phyloP scores from a whole-genome alignment of 2,888 invertebrate genomes.

The Sphaeridia pumilis region DNA sequence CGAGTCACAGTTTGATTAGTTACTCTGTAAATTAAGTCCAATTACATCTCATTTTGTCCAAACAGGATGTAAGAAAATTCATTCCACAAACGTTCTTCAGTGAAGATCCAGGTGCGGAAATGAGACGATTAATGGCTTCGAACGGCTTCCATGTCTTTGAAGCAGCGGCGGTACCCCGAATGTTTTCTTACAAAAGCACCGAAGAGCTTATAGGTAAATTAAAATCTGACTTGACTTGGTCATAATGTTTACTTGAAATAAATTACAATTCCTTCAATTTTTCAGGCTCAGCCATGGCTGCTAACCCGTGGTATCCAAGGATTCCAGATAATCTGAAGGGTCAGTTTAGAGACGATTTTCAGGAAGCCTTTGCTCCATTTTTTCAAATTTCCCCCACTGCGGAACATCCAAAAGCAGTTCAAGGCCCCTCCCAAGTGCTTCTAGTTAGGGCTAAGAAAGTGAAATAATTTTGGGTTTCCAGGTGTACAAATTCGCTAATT shows the following conservation, averaged over 20 bases:
- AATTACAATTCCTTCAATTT: neutral
- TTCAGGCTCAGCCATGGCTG: slow-evolving; percentile 35
- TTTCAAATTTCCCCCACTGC: slow-evolving; percentile 16
- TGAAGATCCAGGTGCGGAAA: slow-evolving; percentile 29
- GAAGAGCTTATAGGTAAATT: slow-evolving; percentile 30
- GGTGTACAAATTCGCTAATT: too few relatives aligned
- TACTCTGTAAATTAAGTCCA: neutral
- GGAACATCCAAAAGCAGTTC: slow-evolving; percentile 20
- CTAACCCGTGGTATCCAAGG: slow-evolving; percentile 33
- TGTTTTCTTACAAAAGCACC: slow-evolving; percentile 27
- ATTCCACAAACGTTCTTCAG: slow-evolving; percentile 35
- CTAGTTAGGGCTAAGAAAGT: slow-evolving; percentile 27
- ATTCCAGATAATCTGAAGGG: slow-evolving; percentile 26
- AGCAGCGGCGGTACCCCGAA: slow-evolving; percentile 21
- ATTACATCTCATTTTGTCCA: slow-evolving; percentile 4
- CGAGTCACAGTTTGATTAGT: neutral
- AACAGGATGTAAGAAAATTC: slow-evolving; percentile 32
- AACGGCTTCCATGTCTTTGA: slow-evolving; percentile 30
- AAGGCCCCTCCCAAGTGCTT: slow-evolving; percentile 29
- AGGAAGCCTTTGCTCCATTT: slow-evolving; percentile 25
- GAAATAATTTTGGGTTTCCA: too few relatives aligned
- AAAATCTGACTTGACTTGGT: neutral
- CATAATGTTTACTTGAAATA: neutral
- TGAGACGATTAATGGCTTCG: slow-evolving; percentile 22
- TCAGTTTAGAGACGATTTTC: slow-evolving; percentile 29